These are phyloP conservation scores for Amblyopsis rosae DNA, from an alignment of 2,113 vertebrate species.

Conservation along the genomic window DNA sequence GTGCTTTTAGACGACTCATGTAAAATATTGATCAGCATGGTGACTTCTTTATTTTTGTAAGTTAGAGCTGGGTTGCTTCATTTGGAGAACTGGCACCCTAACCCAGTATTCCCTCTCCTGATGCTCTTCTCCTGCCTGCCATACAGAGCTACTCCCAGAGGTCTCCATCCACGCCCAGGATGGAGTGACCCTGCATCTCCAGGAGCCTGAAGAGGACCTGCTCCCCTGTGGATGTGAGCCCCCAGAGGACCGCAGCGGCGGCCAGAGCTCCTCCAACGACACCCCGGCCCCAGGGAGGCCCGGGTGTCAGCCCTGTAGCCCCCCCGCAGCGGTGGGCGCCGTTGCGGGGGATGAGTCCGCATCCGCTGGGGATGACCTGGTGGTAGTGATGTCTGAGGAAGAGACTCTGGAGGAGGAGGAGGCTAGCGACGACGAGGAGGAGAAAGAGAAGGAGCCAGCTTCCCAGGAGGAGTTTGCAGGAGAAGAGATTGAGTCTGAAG, in stretches of 20 bases:
- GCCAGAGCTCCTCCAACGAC: constrained; percentile 78
- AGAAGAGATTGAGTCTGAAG: constrained; percentile 28
- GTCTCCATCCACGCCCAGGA: constrained; percentile 68
- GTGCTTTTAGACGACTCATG: too few relatives aligned
- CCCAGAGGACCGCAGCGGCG: constrained; percentile 60
- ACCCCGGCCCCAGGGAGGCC: constrained; percentile 75
- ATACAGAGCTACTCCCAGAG: constrained; percentile 42
- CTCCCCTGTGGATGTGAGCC: constrained; percentile 72
- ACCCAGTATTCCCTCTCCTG: not conserved
- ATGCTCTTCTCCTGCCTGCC: constrained; percentile 6
- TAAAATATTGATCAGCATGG: too few relatives aligned
- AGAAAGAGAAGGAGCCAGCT: constrained; percentile 27
- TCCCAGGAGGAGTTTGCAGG: constrained; percentile 19
- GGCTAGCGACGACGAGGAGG: constrained; percentile 14
- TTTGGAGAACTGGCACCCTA: not conserved
- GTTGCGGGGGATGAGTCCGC: constrained; percentile 23
- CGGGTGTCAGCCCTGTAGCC: constrained; percentile 70
- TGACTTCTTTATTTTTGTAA: not conserved
- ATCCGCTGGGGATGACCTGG: constrained; percentile 37
- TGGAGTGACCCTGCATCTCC: constrained; percentile 66
- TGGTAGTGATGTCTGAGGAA: constrained; percentile 27
- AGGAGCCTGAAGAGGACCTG: constrained; percentile 64
- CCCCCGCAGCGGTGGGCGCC: constrained; percentile 13
- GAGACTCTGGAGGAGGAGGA: constrained; percentile 10
- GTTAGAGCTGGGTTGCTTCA: not conserved